These are phyloP conservation scores for Silvanus unidentatus DNA, from an alignment of 2,888 invertebrate species.

Conservation along the genomic window DNA sequence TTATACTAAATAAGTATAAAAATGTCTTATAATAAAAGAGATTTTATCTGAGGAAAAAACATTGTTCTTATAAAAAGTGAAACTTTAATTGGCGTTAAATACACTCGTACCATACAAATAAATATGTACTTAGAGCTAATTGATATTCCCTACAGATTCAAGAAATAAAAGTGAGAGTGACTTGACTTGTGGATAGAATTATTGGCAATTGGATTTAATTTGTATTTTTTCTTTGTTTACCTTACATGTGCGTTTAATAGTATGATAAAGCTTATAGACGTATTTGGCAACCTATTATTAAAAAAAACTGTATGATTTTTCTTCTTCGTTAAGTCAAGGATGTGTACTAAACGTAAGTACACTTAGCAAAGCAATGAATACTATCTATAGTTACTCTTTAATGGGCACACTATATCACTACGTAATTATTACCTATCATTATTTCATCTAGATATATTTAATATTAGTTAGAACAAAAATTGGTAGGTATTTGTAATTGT, in stretches of 20 bases:
- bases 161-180: constrained; percentile 1
- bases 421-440: constrained; percentile 4
- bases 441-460: constrained; percentile 3
- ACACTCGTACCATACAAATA: too few species aligned
- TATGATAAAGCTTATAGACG: neutral
- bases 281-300: too few species aligned
- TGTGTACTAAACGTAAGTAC: too few species aligned
- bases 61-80: too few species aligned
- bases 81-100: too few species aligned
- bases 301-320: too few species aligned
- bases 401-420: neutral
- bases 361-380: too few species aligned
- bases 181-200: neutral
- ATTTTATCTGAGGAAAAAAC: too few species aligned
- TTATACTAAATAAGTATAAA: too few species aligned
- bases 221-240: neutral
- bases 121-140: neutral
- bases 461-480: constrained; percentile 4
- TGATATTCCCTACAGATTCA: neutral
- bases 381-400: neutral
- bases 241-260: neutral
- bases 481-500: neutral
- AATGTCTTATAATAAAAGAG: too few species aligned
- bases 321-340: too few species aligned
- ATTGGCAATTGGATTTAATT: neutral